Evolutionary conservation across 1,140 invertebrate genomes (phyloP).

Genomic region (Ceratina calcarata): DNA sequence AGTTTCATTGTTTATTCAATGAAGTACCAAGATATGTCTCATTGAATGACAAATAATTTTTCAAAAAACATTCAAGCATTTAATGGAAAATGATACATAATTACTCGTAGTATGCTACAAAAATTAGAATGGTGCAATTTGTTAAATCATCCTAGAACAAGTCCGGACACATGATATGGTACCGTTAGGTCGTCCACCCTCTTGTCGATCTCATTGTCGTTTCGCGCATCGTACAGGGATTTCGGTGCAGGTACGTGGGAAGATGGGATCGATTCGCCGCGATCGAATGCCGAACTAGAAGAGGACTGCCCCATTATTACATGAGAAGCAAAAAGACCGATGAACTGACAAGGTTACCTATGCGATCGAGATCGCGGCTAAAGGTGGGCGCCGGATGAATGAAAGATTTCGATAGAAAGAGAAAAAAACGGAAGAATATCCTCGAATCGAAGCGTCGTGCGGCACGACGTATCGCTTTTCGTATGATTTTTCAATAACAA

Average conservation of each 20-base stretch:
- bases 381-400: slow-evolving; percentile 11
- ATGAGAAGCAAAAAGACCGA: background rate
- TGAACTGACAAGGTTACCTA: slow-evolving; percentile 3
- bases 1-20: background rate
- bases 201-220: slow-evolving; percentile 55
- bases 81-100: background rate
- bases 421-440: too few species aligned
- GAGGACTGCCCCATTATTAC: slow-evolving; percentile 44
- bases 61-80: background rate
- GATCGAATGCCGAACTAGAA: slow-evolving; percentile 48
- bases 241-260: slow-evolving; percentile 63
- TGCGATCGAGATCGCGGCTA: slow-evolving; percentile 13
- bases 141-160: slow-evolving; percentile 30
- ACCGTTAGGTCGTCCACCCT: slow-evolving; percentile 65
- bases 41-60: too few species aligned
- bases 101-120: background rate
- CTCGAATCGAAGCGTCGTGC: slow-evolving; percentile 20
- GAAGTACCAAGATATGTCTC: too few species aligned
- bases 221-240: slow-evolving; percentile 50
- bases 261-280: slow-evolving; percentile 48
- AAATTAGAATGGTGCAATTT: slow-evolving; percentile 35
- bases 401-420: background rate
- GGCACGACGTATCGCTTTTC: slow-evolving; percentile 39
- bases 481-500: slow-evolving; percentile 46
- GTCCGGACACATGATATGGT: slow-evolving; percentile 60